Evolutionary conservation across 2,888 invertebrate species (phyloP), one percentile per base, ranked within the genome.

Genomic region (Platycnemis pennipes): DNA sequence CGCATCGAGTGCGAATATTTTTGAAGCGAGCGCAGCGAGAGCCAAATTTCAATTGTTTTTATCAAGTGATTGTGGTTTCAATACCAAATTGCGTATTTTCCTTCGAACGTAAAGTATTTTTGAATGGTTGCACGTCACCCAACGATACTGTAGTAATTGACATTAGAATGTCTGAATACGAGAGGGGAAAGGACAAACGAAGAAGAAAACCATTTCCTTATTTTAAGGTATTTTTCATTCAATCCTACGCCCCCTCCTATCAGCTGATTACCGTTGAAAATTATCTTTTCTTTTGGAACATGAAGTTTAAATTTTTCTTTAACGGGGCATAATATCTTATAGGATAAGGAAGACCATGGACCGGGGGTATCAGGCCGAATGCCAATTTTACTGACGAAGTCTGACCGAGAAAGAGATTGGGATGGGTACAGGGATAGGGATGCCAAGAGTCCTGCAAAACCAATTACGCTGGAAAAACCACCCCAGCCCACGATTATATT

Each of bases 401-500:
- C 97, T 19, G 97, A 97, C 94, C 96, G 97, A 45, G 97, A 97
- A 96, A 97, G 95, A 97, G 97, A 56, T 94, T 95, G 96, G 63
- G 95, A 96, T 45, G 94, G 95, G 89, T 95, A 95, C 4, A 88
- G 87, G 56, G 87, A 88, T 2, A 85, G 94, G 69, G 85, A 85
- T 49, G 85, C 85, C 31, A 63, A 49, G n/a, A 63, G 63, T 49
- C 87, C 87, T 53, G 63, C 94, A 11, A 63, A 63, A 26, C 87
- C 63, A 19, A 94, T 63, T 26, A 87, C 86, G 4, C 3, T 88
- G 31, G 87, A 94, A 94, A 88, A 63, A 86, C 63, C 94, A 22
- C 96, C 96, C 91, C 97, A 97, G 95, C 98, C 98, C 2, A 98
- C 98, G 31, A 98, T 98, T 95, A 97, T 98, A 95, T 96, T 98